Evolutionary conservation across 2,113 vertebrate species (phyloP), one percentile per base, ranked within the genome.

Genomic region (Calyptomena viridis): DNA sequence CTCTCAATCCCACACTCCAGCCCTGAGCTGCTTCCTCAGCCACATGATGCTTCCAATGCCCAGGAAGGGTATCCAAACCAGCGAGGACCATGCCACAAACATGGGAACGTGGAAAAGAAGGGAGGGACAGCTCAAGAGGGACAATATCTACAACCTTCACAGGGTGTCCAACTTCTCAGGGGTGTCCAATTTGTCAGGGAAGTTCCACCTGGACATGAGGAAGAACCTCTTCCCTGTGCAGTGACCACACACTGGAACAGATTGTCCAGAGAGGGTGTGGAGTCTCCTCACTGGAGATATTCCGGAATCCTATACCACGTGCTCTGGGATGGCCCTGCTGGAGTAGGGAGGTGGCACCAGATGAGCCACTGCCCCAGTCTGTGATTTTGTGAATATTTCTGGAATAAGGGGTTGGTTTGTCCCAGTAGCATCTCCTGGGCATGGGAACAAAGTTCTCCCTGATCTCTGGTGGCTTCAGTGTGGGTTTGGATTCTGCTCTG

Each of bases 181-280:
- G 35, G 39, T 30, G 28, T 15, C 39, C 53, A 60, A 39, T 27
- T 14, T 40, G 10, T 40, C 10, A 40, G 40, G 53, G 18, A 60
- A 53, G 19, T 21, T 53, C 69, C 28, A 9, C 19, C 60, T 75
- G n/a, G 8, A 60, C 24, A 39, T 0, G 30, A 82, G n/a, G 28
- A 9, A 53, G 28, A 75, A n/a, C 8, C 16, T 46, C 21, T 24
- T 44, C 8, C 16, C 44, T 60, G 15, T 0, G 15, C 53, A 47
- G 24, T 52, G 46, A 6, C 39, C 0, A 0, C 67, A 37, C 19
- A 0, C 53, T 46, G 28, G 40, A n/a, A n/a, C 23, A 53, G 23
- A 46, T 9, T 40, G 18, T 28, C 20, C 69, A 39, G 33, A 21
- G 33, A n/a, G 12, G 53, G 0, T 18, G 21, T 64, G 30, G 25